Base-by-base conservation (phyloP, 92 coral and sea anemone species). In the Epizoanthus ramosus region DNA sequence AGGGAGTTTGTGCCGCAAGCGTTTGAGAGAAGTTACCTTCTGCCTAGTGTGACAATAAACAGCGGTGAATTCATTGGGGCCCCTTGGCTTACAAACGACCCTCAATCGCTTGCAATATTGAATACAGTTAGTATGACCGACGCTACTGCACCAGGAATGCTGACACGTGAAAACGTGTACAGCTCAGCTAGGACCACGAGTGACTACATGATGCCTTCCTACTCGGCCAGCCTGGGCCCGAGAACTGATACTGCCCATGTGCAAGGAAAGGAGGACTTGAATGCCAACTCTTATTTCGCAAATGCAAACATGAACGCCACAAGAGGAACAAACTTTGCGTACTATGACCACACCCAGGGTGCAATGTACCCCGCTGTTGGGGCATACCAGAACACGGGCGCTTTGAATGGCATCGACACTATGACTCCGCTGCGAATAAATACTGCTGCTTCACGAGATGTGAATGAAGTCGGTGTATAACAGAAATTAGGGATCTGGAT, bases 61-160 rank as follows among this genome's bases (percentile, higher is more conserved):
- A 71, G 64, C 22, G 47, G 89, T 7, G 92, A 93, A 25, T 91
- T 87, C 75, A 73, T 89, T 63, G 88, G 80, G 2, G 71, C 85
- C 13, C 79, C 92, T 1, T 93, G 98, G 98, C 35, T 89, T 1
- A 88, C 91, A 33, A 84, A 75, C 6, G 98, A 93, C 6, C 75
- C 84, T n/a, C 80, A 80, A n/a, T 82, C 93, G 53, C 88, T 91
- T 8, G 80, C 94, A 68, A 87, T 89, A 13, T 80, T 93, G 35
- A 93, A 87, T 60, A 86, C 92, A 6, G 86, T 89, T 13, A 89
- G 61, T 72, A 57, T 86, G 70, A 63, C 85, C 57, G 94, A 93
- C 68, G 84, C 87, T 16, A 63, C 19, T 63, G 18, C 82, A 16
- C 71, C 22, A 23, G 82, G 82, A 61, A 77, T 63, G 59, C 15